Evolutionary conservation across 2,797 vertebrate species (phyloP).

Genomic region (Discoglossus pictus): DNA sequence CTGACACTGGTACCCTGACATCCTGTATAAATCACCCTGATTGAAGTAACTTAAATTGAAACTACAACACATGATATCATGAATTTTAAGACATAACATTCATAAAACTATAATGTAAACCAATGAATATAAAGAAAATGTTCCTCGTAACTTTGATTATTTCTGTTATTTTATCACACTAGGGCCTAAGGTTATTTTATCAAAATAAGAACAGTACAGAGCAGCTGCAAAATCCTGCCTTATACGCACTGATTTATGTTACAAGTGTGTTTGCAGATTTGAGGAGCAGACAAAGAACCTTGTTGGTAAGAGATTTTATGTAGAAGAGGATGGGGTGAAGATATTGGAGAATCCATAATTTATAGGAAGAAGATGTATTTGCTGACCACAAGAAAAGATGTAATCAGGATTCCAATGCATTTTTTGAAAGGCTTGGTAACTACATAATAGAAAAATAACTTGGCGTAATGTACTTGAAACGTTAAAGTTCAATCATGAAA

Average conservation of each 20-base stretch:
- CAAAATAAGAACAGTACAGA: conserved; percentile 16
- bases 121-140: conserved; percentile 6
- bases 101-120: conserved; percentile 7
- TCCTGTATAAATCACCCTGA: not conserved
- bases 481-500: conserved; percentile 21
- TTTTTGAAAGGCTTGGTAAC: conserved; percentile 24
- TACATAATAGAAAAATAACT: conserved; percentile 36
- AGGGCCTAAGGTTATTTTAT: conserved; percentile 30
- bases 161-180: conserved; percentile 24
- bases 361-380: conserved; percentile 39
- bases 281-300: conserved; percentile 41
- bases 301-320: conserved; percentile 36
- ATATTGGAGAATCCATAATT: conserved; percentile 43
- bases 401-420: conserved; percentile 35
- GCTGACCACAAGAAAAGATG: conserved; percentile 40
- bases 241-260: conserved; percentile 34
- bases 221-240: not conserved
- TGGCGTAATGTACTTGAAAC: conserved; percentile 27
- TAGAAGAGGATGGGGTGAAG: conserved; percentile 31
- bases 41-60: conserved; percentile 7
- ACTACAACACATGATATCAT: conserved; percentile 2
- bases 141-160: conserved; percentile 2
- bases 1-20: not conserved
- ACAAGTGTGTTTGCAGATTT: conserved; percentile 34
- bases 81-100: conserved; percentile 1